Conservation (phyloP, 1,140 invertebrate species). For the Dendrolimus kikuchii region DNA sequence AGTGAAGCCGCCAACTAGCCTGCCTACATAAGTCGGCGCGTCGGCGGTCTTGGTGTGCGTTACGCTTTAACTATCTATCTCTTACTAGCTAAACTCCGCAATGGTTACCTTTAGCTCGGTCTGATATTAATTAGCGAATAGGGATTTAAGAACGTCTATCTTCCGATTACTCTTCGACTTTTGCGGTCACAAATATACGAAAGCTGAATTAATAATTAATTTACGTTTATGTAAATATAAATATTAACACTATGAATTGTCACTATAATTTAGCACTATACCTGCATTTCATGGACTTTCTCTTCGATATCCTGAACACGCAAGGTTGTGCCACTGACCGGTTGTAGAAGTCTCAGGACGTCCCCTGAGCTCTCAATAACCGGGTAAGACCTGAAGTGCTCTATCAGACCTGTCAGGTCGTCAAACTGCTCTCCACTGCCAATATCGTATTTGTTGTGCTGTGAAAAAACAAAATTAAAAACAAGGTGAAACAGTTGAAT, state of each 20-base stretch:
- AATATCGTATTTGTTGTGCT: conserved; percentile 96
- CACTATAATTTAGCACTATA: conserved; percentile 10
- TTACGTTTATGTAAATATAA: neutral
- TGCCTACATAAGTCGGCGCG: too few relatives aligned
- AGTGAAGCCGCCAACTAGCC: too few relatives aligned
- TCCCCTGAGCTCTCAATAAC: conserved; percentile 98
- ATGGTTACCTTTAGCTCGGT: too few relatives aligned
- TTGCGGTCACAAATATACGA: too few relatives aligned
- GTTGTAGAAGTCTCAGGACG: conserved; percentile 95
- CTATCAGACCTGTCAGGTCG: conserved; percentile 93
- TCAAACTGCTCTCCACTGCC: conserved; percentile 96
- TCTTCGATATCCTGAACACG: conserved; percentile 92
- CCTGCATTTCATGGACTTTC: conserved; percentile 81
- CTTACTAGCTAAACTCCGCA: too few relatives aligned
- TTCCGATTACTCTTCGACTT: too few relatives aligned
- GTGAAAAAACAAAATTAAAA: conserved; percentile 47
- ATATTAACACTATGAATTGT: conserved; percentile 5
- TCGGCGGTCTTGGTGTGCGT: too few relatives aligned
- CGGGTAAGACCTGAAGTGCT: conserved; percentile 97
- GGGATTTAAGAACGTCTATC: too few relatives aligned
- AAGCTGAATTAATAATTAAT: too few relatives aligned
- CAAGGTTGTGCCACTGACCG: conserved; percentile 97
- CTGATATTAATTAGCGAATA: too few relatives aligned
- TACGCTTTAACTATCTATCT: too few relatives aligned
- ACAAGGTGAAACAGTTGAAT: neutral